Evolutionary conservation across 2,888 invertebrate species (phyloP).

Genomic region (Keiferia lycopersicella): DNA sequence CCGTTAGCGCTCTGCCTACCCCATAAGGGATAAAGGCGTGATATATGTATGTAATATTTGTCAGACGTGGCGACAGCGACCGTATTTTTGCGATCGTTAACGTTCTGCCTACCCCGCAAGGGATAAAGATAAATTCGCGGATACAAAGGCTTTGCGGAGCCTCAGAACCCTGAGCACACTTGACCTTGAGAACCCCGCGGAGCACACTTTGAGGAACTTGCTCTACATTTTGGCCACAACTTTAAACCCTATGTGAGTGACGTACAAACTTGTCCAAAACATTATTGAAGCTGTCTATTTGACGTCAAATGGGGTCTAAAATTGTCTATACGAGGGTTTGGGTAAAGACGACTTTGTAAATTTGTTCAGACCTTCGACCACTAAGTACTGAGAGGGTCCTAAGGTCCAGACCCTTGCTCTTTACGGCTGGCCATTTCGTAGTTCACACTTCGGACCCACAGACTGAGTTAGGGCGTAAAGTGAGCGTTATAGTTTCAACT

Average conservation of each 20-base stretch:
- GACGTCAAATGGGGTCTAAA: background rate
- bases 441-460: conserved; percentile 1
- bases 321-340: background rate
- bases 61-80: no score
- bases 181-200: no score
- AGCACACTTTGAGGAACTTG: no score
- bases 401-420: background rate
- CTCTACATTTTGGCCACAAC: background rate
- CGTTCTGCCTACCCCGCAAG: no score
- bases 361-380: conserved; percentile 33
- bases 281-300: conserved; percentile 7
- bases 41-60: no score
- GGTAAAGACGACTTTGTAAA: conserved; percentile 38
- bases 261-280: conserved; percentile 1
- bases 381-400: conserved; percentile 8
- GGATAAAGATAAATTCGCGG: no score
- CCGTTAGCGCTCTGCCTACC: no score
- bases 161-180: no score
- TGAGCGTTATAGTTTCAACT: no score
- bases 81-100: no score
- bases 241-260: background rate
- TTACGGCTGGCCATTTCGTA: conserved; percentile 8
- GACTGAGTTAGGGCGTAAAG: background rate
- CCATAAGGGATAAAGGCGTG: no score
- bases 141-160: no score